Conservation (phyloP, 1,140 invertebrate genomes). For the Zaprionus gabonicus region DNA sequence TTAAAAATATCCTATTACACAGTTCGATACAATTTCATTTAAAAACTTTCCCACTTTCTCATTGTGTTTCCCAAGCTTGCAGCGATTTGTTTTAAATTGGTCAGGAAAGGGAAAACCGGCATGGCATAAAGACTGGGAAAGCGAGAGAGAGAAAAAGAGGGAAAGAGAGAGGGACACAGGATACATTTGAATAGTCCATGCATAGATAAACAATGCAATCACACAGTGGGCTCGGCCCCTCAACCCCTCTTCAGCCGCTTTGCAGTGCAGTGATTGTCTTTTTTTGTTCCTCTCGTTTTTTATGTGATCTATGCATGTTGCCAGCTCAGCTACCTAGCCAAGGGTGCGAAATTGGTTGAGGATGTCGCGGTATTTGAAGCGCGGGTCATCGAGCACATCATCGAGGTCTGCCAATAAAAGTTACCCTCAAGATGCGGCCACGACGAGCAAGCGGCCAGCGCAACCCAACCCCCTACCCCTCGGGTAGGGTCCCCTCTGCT, state of each 20-base stretch:
- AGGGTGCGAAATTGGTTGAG: constrained; percentile 65
- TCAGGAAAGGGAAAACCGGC: constrained; percentile 16
- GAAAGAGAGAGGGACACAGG: neutral
- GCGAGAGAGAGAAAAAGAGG: neutral
- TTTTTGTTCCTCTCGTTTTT: constrained; percentile 6
- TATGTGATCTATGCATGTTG: constrained; percentile 20
- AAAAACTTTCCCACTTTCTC: neutral
- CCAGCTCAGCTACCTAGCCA: constrained; percentile 57
- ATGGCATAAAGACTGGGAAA: constrained; percentile 23
- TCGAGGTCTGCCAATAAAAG: constrained; percentile 62
- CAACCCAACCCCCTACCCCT: constrained; percentile 8
- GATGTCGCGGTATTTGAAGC: constrained; percentile 46
- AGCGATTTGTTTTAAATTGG: constrained; percentile 8
- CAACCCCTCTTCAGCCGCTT: constrained; percentile 31
- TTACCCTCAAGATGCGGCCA: constrained; percentile 77
- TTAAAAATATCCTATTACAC: neutral
- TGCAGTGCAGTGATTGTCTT: neutral
- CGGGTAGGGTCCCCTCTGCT: neutral
- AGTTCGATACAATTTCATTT: neutral
- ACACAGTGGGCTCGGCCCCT: neutral
- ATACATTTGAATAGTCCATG: constrained; percentile 32
- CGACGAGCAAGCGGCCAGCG: neutral
- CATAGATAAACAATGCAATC: constrained; percentile 34
- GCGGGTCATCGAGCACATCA: constrained; percentile 68
- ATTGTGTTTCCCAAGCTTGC: neutral